phyloP scores from a whole-genome alignment of 2,797 vertebrate genomes.

The Hemibagrus guttatus region DNA sequence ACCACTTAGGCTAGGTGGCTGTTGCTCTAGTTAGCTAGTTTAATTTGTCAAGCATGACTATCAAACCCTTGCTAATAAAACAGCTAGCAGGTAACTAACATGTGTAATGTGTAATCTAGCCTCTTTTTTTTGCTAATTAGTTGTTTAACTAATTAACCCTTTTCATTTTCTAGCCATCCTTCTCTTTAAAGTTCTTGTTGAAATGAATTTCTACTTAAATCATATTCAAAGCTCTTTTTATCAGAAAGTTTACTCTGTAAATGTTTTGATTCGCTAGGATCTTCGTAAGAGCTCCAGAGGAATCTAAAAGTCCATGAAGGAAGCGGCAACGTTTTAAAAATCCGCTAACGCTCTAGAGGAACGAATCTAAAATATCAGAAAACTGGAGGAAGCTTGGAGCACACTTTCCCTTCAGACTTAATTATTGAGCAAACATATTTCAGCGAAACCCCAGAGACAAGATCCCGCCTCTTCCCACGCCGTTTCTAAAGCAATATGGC shows the following conservation, averaged over 20 bases:
- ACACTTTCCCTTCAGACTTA: conserved; percentile 2
- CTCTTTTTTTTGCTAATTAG: not conserved
- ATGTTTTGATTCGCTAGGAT: not conserved
- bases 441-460: not conserved
- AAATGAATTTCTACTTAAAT: not conserved
- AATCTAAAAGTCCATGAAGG: not conserved
- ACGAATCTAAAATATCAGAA: not conserved
- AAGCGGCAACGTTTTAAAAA: not conserved
- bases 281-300: not conserved
- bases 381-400: not conserved
- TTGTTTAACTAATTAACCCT: not conserved
- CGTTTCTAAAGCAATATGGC: conserved; percentile 29
- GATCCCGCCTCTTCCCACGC: not conserved
- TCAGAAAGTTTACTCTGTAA: not conserved
- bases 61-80: not conserved
- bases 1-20: no score
- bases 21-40: not conserved
- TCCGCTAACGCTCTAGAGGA: not conserved
- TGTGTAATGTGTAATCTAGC: not conserved
- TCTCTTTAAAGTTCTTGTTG: not conserved
- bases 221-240: not conserved
- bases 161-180: not conserved
- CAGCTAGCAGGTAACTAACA: not conserved
- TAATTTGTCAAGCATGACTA: not conserved
- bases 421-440: conserved; percentile 19